phyloP scores from a whole-genome alignment of 2,888 invertebrate genomes.

The Unio pictorum region DNA sequence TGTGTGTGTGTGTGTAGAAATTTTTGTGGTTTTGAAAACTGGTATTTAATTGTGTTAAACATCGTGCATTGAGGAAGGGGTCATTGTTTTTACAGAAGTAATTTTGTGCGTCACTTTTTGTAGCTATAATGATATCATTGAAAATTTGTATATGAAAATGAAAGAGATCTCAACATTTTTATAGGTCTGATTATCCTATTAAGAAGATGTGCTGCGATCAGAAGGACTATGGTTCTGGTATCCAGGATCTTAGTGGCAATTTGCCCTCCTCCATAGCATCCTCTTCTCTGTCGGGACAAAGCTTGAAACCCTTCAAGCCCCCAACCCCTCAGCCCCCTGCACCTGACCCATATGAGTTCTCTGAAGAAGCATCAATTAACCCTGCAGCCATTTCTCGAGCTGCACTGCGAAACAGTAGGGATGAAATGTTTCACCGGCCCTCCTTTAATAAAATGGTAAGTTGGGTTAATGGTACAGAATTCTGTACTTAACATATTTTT shows the following conservation, averaged over 20 bases:
- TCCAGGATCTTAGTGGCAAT: constrained; percentile 22
- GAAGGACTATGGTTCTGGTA: constrained; percentile 27
- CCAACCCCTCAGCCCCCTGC: constrained; percentile 73
- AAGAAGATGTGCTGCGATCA: constrained; percentile 77
- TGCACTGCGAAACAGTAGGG: constrained; percentile 53
- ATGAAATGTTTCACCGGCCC: constrained; percentile 58
- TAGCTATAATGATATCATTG: no score
- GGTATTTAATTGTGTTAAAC: no score
- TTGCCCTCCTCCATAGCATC: constrained; percentile 10
- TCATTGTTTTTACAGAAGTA: no score
- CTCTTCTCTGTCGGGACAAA: constrained; percentile 36
- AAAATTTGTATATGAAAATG: no score
- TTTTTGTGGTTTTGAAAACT: no score
- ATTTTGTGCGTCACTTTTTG: no score
- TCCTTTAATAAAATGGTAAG: constrained; percentile 46
- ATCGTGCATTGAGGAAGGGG: no score
- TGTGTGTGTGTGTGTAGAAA: no score
- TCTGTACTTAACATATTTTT: no score
- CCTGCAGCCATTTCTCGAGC: constrained; percentile 49
- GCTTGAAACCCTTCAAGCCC: constrained; percentile 36
- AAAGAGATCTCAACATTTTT: neutral
- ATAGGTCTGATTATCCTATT: constrained; percentile 89
- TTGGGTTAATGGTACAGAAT: neutral
- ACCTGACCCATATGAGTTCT: constrained; percentile 82
- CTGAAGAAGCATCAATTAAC: constrained; percentile 74